Base-by-base conservation (phyloP, 2,113 vertebrate species). In the Crotalus helleri region DNA sequence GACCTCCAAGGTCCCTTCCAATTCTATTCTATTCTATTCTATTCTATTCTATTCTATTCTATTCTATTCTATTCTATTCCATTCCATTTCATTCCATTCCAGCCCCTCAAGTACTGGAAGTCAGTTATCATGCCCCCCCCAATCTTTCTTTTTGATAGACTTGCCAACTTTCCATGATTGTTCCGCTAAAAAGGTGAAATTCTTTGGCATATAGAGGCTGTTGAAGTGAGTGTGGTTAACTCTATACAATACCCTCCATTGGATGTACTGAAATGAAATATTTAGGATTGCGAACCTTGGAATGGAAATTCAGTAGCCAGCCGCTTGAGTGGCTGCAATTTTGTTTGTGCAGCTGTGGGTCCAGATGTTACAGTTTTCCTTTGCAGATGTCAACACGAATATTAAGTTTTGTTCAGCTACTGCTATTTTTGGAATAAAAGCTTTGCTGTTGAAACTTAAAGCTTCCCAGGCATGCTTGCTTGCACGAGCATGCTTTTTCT, bases 371-470 rank as follows among this genome's bases (percentile, higher is more conserved):
- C 0, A 0, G 8, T n/a, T 93, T 44, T 81, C 61, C 44, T 39
- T 24, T 85, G 90, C 53, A 85, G 91, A 12, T 46, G 10, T 44
- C 21, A 81, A 69, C 51, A 92, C 85, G 53, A 90, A 86, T 21
- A 57, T 29, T 1, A 92, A 93, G 58, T 29, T 90, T 74, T 87
- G 81, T 55, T 46, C 87, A 85, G 90, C 53, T 10, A 87, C 33
- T 85, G 1, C 24, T 51, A 86, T 92, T 93, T 15, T 86, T 44
- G 0, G 3, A 1, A 6, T 59, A 90, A 93, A 93, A 95, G 57
- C 69, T 91, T 74, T 61, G 88, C 29, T 51, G 85, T 69, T 91
- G 85, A 26, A 46, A 59, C 85, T 93, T 91, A 90, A 33, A 91
- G 88, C 54, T 92, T 91, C 93, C 91, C 53, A 91, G 88, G 26